Evolutionary conservation across 2,888 invertebrate genomes (phyloP), one percentile per base, ranked within the genome.

Genomic region (Epinotia ramella): DNA sequence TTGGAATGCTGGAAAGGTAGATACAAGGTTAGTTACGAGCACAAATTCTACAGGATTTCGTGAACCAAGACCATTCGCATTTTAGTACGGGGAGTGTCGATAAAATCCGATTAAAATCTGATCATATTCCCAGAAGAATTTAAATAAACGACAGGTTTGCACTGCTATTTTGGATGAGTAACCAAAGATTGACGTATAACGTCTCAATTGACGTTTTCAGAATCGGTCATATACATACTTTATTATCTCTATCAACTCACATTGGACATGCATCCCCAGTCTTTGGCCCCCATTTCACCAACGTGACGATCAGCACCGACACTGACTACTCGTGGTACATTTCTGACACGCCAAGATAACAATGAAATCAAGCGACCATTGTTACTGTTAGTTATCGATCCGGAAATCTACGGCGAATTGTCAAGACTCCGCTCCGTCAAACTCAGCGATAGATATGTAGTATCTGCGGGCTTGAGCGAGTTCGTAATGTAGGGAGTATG

Each of bases 1-100:
- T 63, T 33, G 63, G 24, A 57, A 18, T 9, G 24, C 74, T 75
- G 70, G 40, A 75, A 74, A 65, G 49, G 65, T 16, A 40, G 33
- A 9, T 24, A 64, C 9, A 28, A 46, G 57, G 57, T 69, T 63
- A 68, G 13, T 18, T 18, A 13, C 13, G 33, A 33, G 33, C 5
- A 12, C 4, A 40, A 64, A 5, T 16, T n/a, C n/a, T 49, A 7
- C 6, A 53, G 13, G 53, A 7, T 53, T 53, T 53, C n/a, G 53
- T 53, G 53, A 4, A 13, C 46, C 9, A 49, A 1, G 46, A 13
- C 13, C 12, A 49, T 12, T 12, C 7, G 7, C 33, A 33, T 33
- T 33, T 0, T 40, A 40, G 0, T 9, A 40, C 40, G 40, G 2
- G 40, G 0, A 40, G 9, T 1, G 40, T 40, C 40, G 40, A 40